Percentiles rank a stretch among this genome's conserved stretches.
Evolutionary conservation across 2,888 invertebrate genomes (phyloP).

Genomic region (Spicauda simplicius): DNA sequence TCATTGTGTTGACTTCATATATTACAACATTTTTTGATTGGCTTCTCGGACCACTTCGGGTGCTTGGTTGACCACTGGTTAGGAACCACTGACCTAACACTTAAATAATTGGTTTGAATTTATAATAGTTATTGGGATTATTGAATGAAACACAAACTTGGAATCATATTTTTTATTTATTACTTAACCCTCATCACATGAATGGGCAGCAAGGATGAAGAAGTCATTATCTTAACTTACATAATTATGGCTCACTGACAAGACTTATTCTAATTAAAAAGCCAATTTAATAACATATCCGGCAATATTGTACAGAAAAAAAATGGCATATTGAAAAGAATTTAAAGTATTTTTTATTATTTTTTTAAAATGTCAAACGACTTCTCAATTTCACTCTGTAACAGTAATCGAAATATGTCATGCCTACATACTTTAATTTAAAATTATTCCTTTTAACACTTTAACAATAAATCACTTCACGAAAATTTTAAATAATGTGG

Average conservation of each 20-base stretch:
- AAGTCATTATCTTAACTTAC: slow-evolving; percentile 4
- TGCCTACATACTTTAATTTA: background rate
- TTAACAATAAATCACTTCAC: background rate
- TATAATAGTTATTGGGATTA: no score
- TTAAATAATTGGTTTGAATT: no score
- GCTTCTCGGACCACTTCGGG: no score
- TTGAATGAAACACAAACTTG: background rate
- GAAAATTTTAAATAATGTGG: no score
- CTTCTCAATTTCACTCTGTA: background rate
- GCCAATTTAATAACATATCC: background rate
- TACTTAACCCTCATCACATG: background rate
- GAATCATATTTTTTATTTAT: background rate
- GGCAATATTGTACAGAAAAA: background rate
- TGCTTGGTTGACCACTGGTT: no score
- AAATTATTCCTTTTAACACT: background rate
- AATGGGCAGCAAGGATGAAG: slow-evolving; percentile 7
- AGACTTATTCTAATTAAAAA: background rate
- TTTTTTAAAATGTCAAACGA: background rate
- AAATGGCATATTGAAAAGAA: background rate
- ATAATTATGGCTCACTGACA: slow-evolving; percentile 1
- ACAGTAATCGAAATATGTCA: background rate
- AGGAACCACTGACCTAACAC: no score
- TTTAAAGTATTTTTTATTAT: background rate
- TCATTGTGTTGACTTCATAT: no score
- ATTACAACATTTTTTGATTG: no score